Percentiles rank a stretch among this genome's conserved stretches.
These are phyloP conservation scores for Morone chrysops DNA, from an alignment of 2,113 vertebrate species.

Conservation along the genomic window DNA sequence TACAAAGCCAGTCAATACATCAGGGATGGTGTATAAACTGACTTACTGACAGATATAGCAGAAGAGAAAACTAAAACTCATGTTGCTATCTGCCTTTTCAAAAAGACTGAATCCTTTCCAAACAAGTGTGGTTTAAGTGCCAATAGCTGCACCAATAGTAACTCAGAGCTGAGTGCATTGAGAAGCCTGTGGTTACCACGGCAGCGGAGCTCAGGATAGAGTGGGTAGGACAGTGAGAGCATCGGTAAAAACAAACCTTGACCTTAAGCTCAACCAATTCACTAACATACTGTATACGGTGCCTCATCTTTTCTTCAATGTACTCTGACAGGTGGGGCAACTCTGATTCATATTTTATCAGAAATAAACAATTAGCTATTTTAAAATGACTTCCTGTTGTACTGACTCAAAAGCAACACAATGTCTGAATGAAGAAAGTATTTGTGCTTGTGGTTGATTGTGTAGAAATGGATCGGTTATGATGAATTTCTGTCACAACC, in stretches of 20 bases:
- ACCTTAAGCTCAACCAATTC: slow-evolving; percentile 14
- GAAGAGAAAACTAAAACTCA: background rate
- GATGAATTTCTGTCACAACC: slow-evolving; percentile 67
- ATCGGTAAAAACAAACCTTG: slow-evolving; percentile 35
- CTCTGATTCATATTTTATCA: background rate
- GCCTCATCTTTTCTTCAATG: background rate
- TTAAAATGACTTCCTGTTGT: background rate
- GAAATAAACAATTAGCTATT: background rate
- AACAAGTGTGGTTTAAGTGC: slow-evolving; percentile 23
- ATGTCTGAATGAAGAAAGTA: background rate
- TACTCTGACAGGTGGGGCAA: background rate
- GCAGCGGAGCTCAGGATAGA: slow-evolving; percentile 36
- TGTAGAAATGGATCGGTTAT: slow-evolving; percentile 57
- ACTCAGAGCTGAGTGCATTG: slow-evolving; percentile 5
- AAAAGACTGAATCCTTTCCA: slow-evolving; percentile 14
- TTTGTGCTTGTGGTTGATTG: slow-evolving; percentile 62
- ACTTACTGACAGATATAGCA: background rate
- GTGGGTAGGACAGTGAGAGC: slow-evolving; percentile 9
- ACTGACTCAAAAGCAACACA: background rate
- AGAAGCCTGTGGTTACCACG: slow-evolving; percentile 52
- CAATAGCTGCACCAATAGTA: slow-evolving; percentile 24
- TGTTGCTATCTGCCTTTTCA: slow-evolving; percentile 20
- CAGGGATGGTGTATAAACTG: background rate
- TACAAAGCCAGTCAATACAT: background rate
- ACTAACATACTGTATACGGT: background rate